A percentile compares a stretch with the other conserved stretches of the same genome.
phyloP scores from a whole-genome alignment of 2,113 vertebrate genomes.

The Pelmatolapia mariae region DNA sequence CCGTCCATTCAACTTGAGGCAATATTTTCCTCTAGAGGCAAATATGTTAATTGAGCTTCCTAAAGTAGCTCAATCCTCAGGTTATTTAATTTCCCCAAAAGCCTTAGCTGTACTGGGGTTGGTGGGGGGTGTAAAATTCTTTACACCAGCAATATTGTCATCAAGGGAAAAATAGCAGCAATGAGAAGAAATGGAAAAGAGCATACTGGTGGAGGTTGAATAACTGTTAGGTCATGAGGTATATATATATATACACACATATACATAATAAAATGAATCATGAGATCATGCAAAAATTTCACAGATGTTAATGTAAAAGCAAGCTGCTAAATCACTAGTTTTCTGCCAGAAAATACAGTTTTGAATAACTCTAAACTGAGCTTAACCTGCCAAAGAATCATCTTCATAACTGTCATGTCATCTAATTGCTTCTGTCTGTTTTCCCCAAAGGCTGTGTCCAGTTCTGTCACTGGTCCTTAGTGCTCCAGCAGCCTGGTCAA shows the following conservation, averaged over 20 bases:
- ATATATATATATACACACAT: neutral
- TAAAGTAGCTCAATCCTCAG: slow-evolving; percentile 69
- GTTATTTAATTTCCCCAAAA: slow-evolving; percentile 75
- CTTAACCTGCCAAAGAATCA: slow-evolving; percentile 49
- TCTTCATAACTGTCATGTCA: slow-evolving; percentile 72
- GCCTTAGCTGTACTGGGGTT: slow-evolving; percentile 53
- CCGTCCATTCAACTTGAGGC: slow-evolving; percentile 65
- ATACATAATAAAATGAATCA: neutral
- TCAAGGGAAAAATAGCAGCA: slow-evolving; percentile 2
- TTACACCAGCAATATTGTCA: slow-evolving; percentile 15
- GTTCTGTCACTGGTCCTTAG: slow-evolving; percentile 74
- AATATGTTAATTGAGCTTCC: slow-evolving; percentile 74
- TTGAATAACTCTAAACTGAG: neutral
- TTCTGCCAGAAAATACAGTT: neutral
- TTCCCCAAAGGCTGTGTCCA: slow-evolving; percentile 72
- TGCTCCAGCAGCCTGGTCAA: slow-evolving; percentile 39
- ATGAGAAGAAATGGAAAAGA: neutral
- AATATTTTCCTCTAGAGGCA: slow-evolving; percentile 65
- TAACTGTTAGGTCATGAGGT: neutral
- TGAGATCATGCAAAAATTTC: neutral
- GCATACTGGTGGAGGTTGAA: neutral
- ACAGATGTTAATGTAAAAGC: neutral
- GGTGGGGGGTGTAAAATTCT: slow-evolving; percentile 24
- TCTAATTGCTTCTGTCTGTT: slow-evolving; percentile 53
- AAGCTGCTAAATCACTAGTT: neutral